Evolutionary conservation across 92 coral and sea anemone species (phyloP).

Genomic region (Virgularia gustaviana): DNA sequence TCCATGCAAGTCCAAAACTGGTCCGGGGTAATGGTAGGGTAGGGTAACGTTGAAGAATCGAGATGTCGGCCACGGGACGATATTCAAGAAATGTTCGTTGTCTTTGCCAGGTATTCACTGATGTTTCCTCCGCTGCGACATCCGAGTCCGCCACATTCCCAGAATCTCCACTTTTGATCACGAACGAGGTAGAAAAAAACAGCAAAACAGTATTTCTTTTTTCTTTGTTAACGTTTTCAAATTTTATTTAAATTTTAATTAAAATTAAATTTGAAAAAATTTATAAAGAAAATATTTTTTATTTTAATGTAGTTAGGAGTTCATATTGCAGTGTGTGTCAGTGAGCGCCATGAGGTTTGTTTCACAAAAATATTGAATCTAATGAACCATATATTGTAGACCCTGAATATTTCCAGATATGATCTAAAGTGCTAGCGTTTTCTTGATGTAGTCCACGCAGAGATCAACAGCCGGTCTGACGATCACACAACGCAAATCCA

Average conservation of each 20-base stretch:
- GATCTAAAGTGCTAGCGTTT: neutral
- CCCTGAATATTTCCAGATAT: neutral
- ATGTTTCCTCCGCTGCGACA: constrained; percentile 14
- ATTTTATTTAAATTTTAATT: too few species aligned
- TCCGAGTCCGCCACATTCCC: constrained; percentile 5
- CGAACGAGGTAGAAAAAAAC: constrained; percentile 19
- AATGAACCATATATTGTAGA: neutral
- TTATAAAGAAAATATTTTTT: neutral
- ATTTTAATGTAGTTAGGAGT: constrained; percentile 69
- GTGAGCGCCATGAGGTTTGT: constrained; percentile 70
- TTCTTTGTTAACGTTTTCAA: too few species aligned
- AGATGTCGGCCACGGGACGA: neutral
- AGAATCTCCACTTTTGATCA: constrained; percentile 22
- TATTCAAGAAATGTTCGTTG: neutral
- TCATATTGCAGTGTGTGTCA: constrained; percentile 75
- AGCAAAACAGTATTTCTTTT: neutral
- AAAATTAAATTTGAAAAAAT: too few species aligned
- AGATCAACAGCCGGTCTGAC: constrained; percentile 2
- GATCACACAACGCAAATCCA: neutral
- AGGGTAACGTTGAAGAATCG: neutral
- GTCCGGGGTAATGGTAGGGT: too few species aligned
- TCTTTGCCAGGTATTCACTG: constrained; percentile 12
- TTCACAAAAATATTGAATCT: constrained; percentile 29
- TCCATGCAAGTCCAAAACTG: too few species aligned
- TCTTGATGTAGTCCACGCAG: neutral